These are phyloP conservation scores for Chrysomallon squamiferum DNA, from an alignment of 1,140 invertebrate species.

Conservation along the genomic window DNA sequence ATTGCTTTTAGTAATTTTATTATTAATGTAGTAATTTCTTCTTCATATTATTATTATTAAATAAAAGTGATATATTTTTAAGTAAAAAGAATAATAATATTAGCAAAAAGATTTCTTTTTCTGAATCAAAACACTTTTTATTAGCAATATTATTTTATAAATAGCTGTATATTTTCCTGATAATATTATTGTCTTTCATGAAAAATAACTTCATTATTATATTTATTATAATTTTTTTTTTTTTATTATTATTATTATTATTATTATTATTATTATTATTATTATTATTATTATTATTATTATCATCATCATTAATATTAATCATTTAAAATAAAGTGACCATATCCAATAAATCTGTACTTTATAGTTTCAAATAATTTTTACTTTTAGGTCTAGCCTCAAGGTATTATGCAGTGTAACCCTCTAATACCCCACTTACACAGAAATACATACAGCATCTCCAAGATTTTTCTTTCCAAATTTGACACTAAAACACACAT, in stretches of 20 bases:
- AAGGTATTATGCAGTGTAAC: too few species aligned
- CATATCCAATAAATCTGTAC: too few species aligned
- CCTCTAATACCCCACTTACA: too few species aligned
- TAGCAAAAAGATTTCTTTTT: background rate
- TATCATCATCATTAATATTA: background rate
- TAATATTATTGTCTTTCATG: background rate
- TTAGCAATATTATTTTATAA: background rate
- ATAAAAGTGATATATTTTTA: background rate
- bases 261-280: constrained; percentile 1
- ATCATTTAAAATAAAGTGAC: too few species aligned
- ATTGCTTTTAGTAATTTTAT: background rate
- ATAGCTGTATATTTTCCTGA: background rate
- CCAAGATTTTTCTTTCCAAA: too few species aligned
- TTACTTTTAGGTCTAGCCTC: too few species aligned
- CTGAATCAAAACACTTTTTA: background rate
- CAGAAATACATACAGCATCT: too few species aligned
- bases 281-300: constrained; percentile 1
- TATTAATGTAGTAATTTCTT: background rate
- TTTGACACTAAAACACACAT: too few species aligned
- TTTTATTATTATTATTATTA: background rate
- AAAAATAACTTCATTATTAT: background rate
- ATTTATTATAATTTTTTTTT: background rate
- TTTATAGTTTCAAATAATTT: too few species aligned
- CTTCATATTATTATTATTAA: background rate
- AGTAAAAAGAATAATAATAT: background rate